Base-by-base conservation (phyloP, 2,113 vertebrate genomes). In the Columbina picui region DNA sequence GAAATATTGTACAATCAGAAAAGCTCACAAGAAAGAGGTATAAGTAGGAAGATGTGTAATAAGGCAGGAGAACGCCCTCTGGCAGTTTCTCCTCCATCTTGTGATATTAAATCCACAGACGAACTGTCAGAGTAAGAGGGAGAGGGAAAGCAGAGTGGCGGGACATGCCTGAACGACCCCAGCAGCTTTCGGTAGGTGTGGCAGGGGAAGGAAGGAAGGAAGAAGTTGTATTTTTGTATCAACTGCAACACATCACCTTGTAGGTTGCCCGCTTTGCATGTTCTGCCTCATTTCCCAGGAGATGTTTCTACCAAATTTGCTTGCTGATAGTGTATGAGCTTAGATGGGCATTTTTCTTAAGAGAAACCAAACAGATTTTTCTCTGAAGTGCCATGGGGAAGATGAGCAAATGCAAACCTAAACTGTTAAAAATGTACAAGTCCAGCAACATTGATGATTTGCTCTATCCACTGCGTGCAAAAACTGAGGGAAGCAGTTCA, bases 181-280 rank as follows among this genome's bases (percentile, higher is more conserved):
- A 47, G 53, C 59, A 69, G 61, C 6, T 93, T 75, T 90, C 1
- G 1, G 38, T 34, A 38, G 78, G 47, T 63, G 85, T 63, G 85
- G 32, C 32, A 75, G 60, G 2, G 5, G 23, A n/a, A 43, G 41
- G 83, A n/a, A 43, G 41, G 83, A 71, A 87, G 50, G 50, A 87
- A 78, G 76, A 17, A 71, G 6, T 4, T 65, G 1, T 87, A 57
- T 90, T 82, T 96, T 93, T 88, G 15, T 55, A 87, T 17, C 64
- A 74, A 7, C 38, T 86, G 64, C 45, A 69, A 5, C 25, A 41
- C 34, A 26, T 43, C 2, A 1, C 43, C 57, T 75, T 27, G 74
- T 36, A 47, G 14, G 45, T 8, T 82, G 61, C 16, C 57, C 34
- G 32, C 41, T 96, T 85, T 93, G 67, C 85, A 87, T 85, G 47